These are phyloP conservation scores for Micrasema longulum DNA, from an alignment of 1,140 invertebrate species.

Conservation along the genomic window DNA sequence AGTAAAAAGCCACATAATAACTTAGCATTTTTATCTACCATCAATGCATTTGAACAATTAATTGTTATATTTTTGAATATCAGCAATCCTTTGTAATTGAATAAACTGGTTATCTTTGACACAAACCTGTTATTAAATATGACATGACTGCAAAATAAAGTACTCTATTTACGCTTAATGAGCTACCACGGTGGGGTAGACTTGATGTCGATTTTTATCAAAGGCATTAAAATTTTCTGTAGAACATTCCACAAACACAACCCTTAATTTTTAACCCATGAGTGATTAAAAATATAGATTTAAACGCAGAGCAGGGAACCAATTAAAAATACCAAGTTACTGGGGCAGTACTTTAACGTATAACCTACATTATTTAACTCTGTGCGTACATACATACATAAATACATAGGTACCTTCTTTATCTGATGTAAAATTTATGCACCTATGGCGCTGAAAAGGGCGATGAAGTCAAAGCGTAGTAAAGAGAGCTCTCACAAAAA, in stretches of 20 bases:
- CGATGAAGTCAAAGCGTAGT: too few species aligned
- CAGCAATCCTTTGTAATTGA: too few species aligned
- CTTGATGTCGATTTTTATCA: constrained; percentile 26
- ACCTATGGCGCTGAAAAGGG: not conserved
- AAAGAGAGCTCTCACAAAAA: too few species aligned
- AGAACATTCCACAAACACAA: constrained; percentile 13
- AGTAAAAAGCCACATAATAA: too few species aligned
- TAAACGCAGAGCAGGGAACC: constrained; percentile 4
- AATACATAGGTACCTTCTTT: too few species aligned
- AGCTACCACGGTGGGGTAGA: constrained; percentile 11
- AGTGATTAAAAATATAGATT: too few species aligned
- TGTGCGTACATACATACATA: not conserved
- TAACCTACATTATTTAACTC: constrained; percentile 7
- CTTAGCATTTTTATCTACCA: too few species aligned
- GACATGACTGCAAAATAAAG: not conserved
- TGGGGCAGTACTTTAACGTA: constrained; percentile 18
- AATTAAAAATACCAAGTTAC: constrained; percentile 13
- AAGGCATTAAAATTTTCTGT: constrained; percentile 9
- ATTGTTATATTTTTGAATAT: too few species aligned
- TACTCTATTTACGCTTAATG: constrained; percentile 19
- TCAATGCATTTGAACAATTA: too few species aligned
- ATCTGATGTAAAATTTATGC: not conserved
- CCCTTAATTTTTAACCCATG: not conserved
- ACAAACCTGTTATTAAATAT: too few species aligned
- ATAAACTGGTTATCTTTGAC: too few species aligned